These are phyloP conservation scores for Reinhardtius hippoglossoides DNA, from an alignment of 2,113 vertebrate genomes.

Conservation along the genomic window DNA sequence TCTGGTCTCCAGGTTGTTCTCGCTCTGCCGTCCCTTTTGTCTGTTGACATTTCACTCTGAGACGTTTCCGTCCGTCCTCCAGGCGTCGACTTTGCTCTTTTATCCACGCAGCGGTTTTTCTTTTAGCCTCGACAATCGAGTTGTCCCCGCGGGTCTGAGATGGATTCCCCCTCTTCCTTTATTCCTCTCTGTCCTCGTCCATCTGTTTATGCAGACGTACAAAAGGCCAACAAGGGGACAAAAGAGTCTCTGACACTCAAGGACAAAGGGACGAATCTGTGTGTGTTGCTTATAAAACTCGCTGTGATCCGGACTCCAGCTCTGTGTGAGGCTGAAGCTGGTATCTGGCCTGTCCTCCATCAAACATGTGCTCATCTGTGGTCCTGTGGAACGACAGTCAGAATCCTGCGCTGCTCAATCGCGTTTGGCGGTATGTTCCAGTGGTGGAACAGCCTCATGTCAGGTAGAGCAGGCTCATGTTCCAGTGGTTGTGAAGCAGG, in stretches of 20 bases:
- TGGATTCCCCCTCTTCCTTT: constrained; percentile 37
- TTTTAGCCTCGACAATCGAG: constrained; percentile 29
- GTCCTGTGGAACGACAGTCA: too few species aligned
- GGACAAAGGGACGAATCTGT: constrained; percentile 36
- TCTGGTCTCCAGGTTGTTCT: constrained; percentile 2
- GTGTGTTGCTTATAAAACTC: background rate
- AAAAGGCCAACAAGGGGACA: constrained; percentile 45
- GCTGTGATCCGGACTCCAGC: constrained; percentile 32
- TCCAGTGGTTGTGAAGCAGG: too few species aligned
- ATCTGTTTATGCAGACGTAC: constrained; percentile 42
- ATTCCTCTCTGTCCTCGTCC: constrained; percentile 10
- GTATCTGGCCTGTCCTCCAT: constrained; percentile 1
- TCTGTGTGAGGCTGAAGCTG: constrained; percentile 1
- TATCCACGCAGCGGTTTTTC: background rate
- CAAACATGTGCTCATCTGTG: too few species aligned
- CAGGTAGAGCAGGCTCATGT: too few species aligned
- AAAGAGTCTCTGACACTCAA: constrained; percentile 37
- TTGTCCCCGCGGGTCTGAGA: constrained; percentile 33
- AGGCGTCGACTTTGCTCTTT: constrained; percentile 4
- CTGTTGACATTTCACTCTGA: constrained; percentile 32
- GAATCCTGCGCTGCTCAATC: too few species aligned
- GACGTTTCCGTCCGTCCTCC: constrained; percentile 23
- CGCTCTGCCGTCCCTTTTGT: constrained; percentile 26
- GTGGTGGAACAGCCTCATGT: too few species aligned
- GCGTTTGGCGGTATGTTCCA: too few species aligned